Conservation (phyloP, 2,888 invertebrate genomes). For the Thymelicus lineola region DNA sequence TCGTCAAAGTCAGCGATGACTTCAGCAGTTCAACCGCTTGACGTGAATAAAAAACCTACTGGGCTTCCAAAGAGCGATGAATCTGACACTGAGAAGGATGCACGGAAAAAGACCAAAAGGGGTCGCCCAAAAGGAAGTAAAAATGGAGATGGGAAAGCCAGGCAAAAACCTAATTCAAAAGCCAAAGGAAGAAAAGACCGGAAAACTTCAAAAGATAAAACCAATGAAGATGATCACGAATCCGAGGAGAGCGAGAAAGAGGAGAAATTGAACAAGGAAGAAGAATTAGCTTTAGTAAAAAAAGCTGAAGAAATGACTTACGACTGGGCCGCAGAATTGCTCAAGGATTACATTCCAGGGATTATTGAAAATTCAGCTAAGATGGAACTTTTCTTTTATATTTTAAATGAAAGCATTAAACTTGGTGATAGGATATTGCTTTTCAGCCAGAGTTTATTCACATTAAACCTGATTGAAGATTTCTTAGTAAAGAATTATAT, state of each 20-base stretch:
- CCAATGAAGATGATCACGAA: conserved; percentile 80
- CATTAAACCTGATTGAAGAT: conserved; percentile 97
- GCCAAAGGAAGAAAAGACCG: conserved; percentile 77
- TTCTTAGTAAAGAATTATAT: conserved; percentile 91
- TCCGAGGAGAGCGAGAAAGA: conserved; percentile 85
- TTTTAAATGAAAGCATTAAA: conserved; percentile 94
- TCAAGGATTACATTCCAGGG: conserved; percentile 95
- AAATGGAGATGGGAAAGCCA: conserved; percentile 63
- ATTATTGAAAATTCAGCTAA: conserved; percentile 96
- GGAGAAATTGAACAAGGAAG: conserved; percentile 85
- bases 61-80: conserved; percentile 59
- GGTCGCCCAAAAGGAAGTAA: conserved; percentile 65
- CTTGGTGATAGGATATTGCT: conserved; percentile 96
- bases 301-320: conserved; percentile 94
- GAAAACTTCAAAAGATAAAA: conserved; percentile 79
- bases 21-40: conserved; percentile 5
- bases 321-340: conserved; percentile 94
- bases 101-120: conserved; percentile 64
- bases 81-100: conserved; percentile 68
- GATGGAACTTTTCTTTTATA: conserved; percentile 96
- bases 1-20: conserved; percentile 33
- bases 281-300: conserved; percentile 83
- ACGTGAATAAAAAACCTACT: conserved; percentile 51
- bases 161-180: conserved; percentile 68
- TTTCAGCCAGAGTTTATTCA: conserved; percentile 98